phyloP scores from a whole-genome alignment of 1,140 invertebrate species.

The Pararge aegeria region DNA sequence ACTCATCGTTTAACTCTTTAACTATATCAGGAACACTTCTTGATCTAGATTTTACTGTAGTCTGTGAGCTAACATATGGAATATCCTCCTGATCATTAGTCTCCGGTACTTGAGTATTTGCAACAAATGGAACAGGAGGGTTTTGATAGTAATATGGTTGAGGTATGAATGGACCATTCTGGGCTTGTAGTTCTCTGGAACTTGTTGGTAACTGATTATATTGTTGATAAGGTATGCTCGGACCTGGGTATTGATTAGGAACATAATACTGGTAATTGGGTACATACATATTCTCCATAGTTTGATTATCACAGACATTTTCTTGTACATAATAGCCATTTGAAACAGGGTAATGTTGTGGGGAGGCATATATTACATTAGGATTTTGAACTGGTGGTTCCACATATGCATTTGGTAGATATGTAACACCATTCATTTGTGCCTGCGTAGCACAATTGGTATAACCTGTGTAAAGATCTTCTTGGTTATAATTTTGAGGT shows the following conservation, averaged over 20 bases:
- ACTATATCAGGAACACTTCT: conserved; percentile 87
- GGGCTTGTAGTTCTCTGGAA: conserved; percentile 41
- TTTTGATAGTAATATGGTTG: conserved; percentile 68
- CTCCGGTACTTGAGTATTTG: conserved; percentile 34
- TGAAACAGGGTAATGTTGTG: conserved; percentile 53
- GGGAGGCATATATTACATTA: conserved; percentile 51
- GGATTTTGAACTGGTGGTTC: conserved; percentile 58
- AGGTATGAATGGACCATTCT: conserved; percentile 54
- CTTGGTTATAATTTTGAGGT: conserved; percentile 39
- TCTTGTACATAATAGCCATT: conserved; percentile 65
- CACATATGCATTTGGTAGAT: conserved; percentile 55
- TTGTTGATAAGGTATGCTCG: conserved; percentile 28
- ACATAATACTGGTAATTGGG: conserved; percentile 70
- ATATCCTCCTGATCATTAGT: conserved; percentile 50
- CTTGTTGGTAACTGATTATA: conserved; percentile 50
- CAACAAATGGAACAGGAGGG: conserved; percentile 56
- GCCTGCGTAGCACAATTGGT: conserved; percentile 63
- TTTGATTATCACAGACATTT: conserved; percentile 52
- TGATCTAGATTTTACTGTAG: conserved; percentile 76
- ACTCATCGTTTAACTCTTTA: conserved; percentile 85
- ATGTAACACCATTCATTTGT: conserved; percentile 55
- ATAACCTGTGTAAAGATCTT: conserved; percentile 45
- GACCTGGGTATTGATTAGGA: conserved; percentile 46
- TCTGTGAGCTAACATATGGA: conserved; percentile 45
- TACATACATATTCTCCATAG: conserved; percentile 57